Conservation (phyloP, 2,888 invertebrate species). For the Crioceris asparagi region DNA sequence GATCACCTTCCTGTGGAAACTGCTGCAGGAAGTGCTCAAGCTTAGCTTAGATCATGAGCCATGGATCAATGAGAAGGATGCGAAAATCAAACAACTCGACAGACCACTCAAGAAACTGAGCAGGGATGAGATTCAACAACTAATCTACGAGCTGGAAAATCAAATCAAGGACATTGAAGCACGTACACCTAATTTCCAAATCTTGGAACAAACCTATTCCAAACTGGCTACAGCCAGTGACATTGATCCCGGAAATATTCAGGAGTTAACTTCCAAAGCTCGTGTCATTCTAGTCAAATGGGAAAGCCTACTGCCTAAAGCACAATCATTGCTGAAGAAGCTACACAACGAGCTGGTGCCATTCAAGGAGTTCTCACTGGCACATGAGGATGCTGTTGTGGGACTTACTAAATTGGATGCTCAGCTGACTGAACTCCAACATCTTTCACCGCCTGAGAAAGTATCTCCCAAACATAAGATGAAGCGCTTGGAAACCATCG, state of each 20-base stretch:
- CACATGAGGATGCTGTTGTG: constrained; percentile 61
- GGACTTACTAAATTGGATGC: constrained; percentile 62
- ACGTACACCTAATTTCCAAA: constrained; percentile 45
- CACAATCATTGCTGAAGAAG: constrained; percentile 47
- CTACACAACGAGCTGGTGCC: constrained; percentile 48
- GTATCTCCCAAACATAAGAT: constrained; percentile 35
- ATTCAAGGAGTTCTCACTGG: constrained; percentile 57
- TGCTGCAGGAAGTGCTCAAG: constrained; percentile 48
- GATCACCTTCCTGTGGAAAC: constrained; percentile 50
- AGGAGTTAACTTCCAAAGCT: constrained; percentile 49
- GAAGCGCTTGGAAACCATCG: constrained; percentile 43
- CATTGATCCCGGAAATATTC: constrained; percentile 57
- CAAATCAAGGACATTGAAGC: constrained; percentile 47
- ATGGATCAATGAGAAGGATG: constrained; percentile 54
- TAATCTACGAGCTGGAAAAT: constrained; percentile 45
- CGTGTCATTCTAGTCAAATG: constrained; percentile 52
- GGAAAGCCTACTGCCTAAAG: constrained; percentile 51
- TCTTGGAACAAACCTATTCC: constrained; percentile 58
- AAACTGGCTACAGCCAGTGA: constrained; percentile 56
- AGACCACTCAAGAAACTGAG: constrained; percentile 44
- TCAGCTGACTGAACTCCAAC: constrained; percentile 57
- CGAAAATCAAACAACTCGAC: constrained; percentile 48
- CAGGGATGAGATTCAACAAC: constrained; percentile 48
- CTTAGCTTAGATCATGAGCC: constrained; percentile 47
- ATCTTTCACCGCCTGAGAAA: constrained; percentile 42